phyloP scores from a whole-genome alignment of 2,797 vertebrate genomes.

The Phataginus tricuspis region DNA sequence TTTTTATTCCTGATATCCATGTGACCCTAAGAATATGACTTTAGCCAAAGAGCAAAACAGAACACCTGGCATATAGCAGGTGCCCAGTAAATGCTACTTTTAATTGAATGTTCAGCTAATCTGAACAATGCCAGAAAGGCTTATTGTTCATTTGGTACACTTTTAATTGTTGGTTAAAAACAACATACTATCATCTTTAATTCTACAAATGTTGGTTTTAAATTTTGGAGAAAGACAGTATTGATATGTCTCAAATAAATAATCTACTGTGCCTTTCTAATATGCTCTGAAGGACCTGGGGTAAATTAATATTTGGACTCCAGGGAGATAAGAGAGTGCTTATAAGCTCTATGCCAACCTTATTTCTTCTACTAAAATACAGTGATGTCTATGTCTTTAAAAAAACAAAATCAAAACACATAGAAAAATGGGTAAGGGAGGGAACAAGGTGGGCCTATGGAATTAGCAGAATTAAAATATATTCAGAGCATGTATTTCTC shows the following conservation, averaged over 20 bases:
- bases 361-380: neutral
- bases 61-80: neutral
- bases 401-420: neutral
- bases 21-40: neutral
- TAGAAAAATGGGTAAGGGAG: neutral
- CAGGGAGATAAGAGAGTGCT: neutral
- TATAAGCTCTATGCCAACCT: neutral
- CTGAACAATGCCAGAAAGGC: neutral
- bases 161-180: neutral
- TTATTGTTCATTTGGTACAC: neutral
- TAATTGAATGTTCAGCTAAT: neutral
- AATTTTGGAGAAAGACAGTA: neutral
- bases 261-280: neutral
- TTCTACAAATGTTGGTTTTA: neutral
- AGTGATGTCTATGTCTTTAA: neutral
- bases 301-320: neutral
- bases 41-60: neutral
- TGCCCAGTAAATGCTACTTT: neutral
- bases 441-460: accelerated
- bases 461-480: neutral
- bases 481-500: neutral
- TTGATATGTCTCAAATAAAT: neutral
- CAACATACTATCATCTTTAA: neutral
- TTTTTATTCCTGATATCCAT: neutral
- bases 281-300: neutral